Conservation (phyloP, 1,140 invertebrate genomes). For the Cydia strobilella region DNA sequence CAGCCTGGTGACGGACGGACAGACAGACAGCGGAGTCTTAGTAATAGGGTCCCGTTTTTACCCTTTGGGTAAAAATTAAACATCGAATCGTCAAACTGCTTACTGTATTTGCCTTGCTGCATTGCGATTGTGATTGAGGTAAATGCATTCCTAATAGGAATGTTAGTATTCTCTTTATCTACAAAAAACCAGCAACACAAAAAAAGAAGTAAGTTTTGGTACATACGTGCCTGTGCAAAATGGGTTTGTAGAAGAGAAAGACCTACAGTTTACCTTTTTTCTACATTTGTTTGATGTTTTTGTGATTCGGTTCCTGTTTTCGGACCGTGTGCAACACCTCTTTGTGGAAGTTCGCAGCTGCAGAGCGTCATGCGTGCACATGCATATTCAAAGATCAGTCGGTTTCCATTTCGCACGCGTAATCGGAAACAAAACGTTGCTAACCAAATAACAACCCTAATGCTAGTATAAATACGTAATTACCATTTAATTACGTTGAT, state of each 20-base stretch:
- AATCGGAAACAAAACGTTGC: conserved; percentile 65
- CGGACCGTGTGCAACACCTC: conserved; percentile 47
- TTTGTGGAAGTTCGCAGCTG: conserved; percentile 61
- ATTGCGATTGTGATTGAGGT: no score
- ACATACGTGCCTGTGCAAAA: not conserved
- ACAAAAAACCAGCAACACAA: not conserved
- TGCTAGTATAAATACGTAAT: conserved; percentile 32
- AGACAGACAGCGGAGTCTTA: no score
- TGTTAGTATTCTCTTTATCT: not conserved
- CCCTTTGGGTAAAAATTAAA: no score
- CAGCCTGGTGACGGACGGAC: no score
- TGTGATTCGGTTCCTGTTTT: conserved; percentile 1
- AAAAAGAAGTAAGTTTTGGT: not conserved
- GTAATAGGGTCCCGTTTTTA: no score
- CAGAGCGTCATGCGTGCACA: conserved; percentile 57
- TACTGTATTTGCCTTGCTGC: no score
- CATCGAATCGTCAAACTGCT: no score
- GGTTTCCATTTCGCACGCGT: conserved; percentile 75
- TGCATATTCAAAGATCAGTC: conserved; percentile 75
- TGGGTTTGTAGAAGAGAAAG: not conserved
- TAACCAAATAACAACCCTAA: conserved; percentile 58
- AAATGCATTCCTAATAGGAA: not conserved
- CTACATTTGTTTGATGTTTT: conserved; percentile 3
- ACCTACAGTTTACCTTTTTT: not conserved
- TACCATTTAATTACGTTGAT: conserved; percentile 35